Base-by-base conservation (phyloP, 2,797 vertebrate genomes). In the Sebastes alutus region DNA sequence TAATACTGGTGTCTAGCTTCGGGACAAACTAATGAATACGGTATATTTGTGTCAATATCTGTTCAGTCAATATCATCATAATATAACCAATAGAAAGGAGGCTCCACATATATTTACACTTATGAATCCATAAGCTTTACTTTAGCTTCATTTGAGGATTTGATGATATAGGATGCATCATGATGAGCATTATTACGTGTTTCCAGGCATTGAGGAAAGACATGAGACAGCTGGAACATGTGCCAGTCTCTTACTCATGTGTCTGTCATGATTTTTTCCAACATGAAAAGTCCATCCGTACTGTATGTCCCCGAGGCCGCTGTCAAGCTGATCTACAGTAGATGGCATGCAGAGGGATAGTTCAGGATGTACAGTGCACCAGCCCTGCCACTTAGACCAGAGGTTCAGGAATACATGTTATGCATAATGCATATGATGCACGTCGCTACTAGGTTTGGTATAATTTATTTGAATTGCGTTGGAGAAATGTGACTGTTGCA, bases 221-320 rank as follows among this genome's bases (percentile, higher is more conserved):
- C 49, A 30, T 67, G 49, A 77, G 87, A 84, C 63, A 84, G 61
- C 86, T 83, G 83, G 58, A 83, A 76, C 79, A 70, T 20, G 42
- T 46, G 38, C 54, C 70, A 77, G 65, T 55, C 55, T 81, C 82
- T 89, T 85, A 88, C 85, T 88, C 83, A 87, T 85, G 76, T 79
- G 83, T 81, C 85, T 80, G 83, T 79, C 85, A 88, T 78, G 73
- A 78, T 89, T 80, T 82, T 73, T 82, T 91, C 83, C 77, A 81
- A 89, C 86, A 89, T 84, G 75, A 78, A 93, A 93, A 92, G 81
- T 88, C 88, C 91, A 93, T 93, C 81, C 89, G 62, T 59, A 55
- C 80, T 91, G 64, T 59, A 55, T 72, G 63, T 92, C 91, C 89
- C 90, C 3, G 52, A 78, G 87, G 89, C 78, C 12, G 61, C 29